Percentiles rank a stretch among this genome's conserved stretches.
These are phyloP conservation scores for Dasyprocta punctata DNA, from an alignment of 2,113 vertebrate species.

Conservation along the genomic window DNA sequence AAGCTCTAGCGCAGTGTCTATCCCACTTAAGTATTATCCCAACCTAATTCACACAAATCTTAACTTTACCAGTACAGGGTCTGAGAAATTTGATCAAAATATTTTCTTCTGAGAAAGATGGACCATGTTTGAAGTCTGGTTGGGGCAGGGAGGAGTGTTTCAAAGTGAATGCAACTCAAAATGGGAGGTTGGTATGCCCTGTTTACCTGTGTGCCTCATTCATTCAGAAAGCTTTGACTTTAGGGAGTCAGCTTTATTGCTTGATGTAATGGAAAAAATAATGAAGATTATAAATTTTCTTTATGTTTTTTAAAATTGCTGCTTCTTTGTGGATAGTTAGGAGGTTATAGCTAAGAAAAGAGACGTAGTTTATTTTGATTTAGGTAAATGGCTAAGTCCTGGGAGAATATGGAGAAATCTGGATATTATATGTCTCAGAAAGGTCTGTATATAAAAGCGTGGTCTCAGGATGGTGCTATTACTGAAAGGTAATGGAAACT, in stretches of 20 bases:
- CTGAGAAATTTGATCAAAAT: slow-evolving; percentile 11
- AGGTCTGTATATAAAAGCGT: neutral
- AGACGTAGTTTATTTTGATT: slow-evolving; percentile 33
- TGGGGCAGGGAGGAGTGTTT: neutral
- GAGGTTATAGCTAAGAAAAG: slow-evolving; percentile 13
- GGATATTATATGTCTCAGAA: neutral
- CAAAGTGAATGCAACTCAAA: neutral
- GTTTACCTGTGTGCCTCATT: slow-evolving; percentile 45
- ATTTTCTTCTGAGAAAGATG: neutral
- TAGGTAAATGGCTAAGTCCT: slow-evolving; percentile 1
- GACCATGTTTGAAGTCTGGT: neutral
- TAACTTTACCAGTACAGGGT: slow-evolving; percentile 2
- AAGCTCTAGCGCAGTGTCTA: neutral
- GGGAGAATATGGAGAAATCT: slow-evolving; percentile 34
- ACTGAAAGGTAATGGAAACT: neutral
- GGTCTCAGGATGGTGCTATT: neutral
- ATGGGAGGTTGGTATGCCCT: neutral
- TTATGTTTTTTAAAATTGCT: slow-evolving; percentile 51
- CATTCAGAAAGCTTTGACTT: slow-evolving; percentile 46
- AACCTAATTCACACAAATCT: neutral
- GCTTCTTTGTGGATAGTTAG: slow-evolving; percentile 29
- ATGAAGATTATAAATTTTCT: slow-evolving; percentile 57
- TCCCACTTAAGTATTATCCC: neutral
- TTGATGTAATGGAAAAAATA: slow-evolving; percentile 63
- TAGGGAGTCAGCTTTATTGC: slow-evolving; percentile 50